Conservation (phyloP, 2,888 invertebrate species). For the Laspeyria flexula region DNA sequence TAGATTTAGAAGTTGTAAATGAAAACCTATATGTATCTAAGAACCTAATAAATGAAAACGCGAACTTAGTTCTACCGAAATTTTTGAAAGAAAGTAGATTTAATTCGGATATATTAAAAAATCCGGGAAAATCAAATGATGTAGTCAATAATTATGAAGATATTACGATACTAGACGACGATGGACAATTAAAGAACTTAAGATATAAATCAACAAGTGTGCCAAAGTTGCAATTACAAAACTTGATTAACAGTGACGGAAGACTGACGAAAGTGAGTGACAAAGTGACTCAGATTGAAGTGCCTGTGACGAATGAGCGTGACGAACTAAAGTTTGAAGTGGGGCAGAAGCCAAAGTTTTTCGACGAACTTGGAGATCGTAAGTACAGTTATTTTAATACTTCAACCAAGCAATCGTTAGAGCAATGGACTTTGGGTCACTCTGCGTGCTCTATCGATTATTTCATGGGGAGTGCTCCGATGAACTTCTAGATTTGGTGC, state of each 20-base stretch:
- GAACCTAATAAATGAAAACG: constrained; percentile 55
- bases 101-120: constrained; percentile 57
- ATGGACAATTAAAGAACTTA: constrained; percentile 69
- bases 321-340: constrained; percentile 33
- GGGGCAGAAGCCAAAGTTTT: constrained; percentile 85
- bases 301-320: constrained; percentile 28
- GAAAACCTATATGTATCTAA: constrained; percentile 58
- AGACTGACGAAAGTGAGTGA: constrained; percentile 39
- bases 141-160: constrained; percentile 72
- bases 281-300: constrained; percentile 40
- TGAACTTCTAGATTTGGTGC: too few species aligned
- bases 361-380: constrained; percentile 89
- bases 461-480: too few species aligned
- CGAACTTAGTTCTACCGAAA: constrained; percentile 48
- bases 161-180: constrained; percentile 68
- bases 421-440: too few species aligned
- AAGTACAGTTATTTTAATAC: constrained; percentile 73
- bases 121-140: constrained; percentile 53
- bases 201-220: constrained; percentile 65
- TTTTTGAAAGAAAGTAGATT: constrained; percentile 60
- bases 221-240: constrained; percentile 46
- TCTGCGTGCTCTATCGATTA: too few species aligned
- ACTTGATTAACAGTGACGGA: constrained; percentile 41
- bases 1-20: constrained; percentile 50
- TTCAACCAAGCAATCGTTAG: too few species aligned